Percentiles rank a stretch among this genome's conserved stretches.
These are phyloP conservation scores for Baccha elongata DNA, from an alignment of 2,888 invertebrate genomes.

Conservation along the genomic window DNA sequence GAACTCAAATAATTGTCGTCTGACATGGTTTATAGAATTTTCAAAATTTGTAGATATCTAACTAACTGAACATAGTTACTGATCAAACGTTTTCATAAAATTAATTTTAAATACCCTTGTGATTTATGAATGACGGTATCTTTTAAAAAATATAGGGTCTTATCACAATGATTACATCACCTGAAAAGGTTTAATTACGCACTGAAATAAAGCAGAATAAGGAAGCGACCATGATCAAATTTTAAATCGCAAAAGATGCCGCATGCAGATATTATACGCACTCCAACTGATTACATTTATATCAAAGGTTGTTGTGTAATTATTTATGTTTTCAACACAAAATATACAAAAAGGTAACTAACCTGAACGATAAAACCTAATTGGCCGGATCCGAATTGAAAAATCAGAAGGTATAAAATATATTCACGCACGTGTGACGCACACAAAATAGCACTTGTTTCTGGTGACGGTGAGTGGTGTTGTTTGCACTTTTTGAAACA, in stretches of 20 bases:
- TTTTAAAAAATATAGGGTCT: neutral
- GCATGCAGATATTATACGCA: slow-evolving; percentile 28
- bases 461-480: no score
- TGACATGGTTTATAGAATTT: slow-evolving; percentile 61
- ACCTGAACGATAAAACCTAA: slow-evolving; percentile 58
- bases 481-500: slow-evolving; percentile 21
- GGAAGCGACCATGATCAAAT: slow-evolving; percentile 53
- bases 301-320: slow-evolving; percentile 15
- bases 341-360: slow-evolving; percentile 41
- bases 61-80: no score
- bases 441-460: slow-evolving; percentile 2
- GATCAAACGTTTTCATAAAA: no score
- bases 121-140: neutral
- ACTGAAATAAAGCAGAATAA: slow-evolving; percentile 10
- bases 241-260: slow-evolving; percentile 46
- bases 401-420: slow-evolving; percentile 6
- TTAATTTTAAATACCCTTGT: no score
- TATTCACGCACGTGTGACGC: slow-evolving; percentile 21
- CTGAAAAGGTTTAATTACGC: slow-evolving; percentile 9
- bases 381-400: slow-evolving; percentile 29
- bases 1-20: slow-evolving; percentile 11
- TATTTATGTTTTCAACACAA: slow-evolving; percentile 31
- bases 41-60: slow-evolving; percentile 33
- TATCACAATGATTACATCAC: slow-evolving; percentile 54
- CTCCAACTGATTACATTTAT: slow-evolving; percentile 13